A percentile compares a stretch with the other conserved stretches of the same genome.
These are phyloP conservation scores for Drosophila nebulosa DNA, from an alignment of 1,140 invertebrate genomes.

Conservation along the genomic window DNA sequence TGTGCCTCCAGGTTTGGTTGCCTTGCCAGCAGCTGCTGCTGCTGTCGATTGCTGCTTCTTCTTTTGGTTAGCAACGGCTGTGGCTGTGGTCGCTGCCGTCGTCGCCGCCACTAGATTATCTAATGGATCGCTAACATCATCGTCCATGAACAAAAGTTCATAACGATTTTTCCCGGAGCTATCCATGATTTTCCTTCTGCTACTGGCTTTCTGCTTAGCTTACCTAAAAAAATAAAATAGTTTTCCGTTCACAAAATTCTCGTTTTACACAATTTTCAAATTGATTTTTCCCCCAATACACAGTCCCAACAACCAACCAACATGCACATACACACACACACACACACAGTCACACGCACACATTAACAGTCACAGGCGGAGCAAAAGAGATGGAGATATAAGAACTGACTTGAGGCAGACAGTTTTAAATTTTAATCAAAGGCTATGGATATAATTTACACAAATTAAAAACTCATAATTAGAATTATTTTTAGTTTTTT, in stretches of 20 bases:
- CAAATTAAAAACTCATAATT: too few relatives aligned
- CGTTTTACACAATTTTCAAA: conserved; percentile 35
- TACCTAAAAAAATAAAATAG: conserved; percentile 26
- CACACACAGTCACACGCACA: conserved; percentile 2
- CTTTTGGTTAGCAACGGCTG: conserved; percentile 87
- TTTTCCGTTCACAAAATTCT: conserved; percentile 13
- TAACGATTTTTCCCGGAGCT: conserved; percentile 97
- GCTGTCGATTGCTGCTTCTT: conserved; percentile 83
- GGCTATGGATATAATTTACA: neutral
- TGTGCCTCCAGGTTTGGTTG: conserved; percentile 41
- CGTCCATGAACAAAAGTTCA: conserved; percentile 92
- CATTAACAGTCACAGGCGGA: neutral
- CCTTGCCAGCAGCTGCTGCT: conserved; percentile 33
- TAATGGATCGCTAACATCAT: conserved; percentile 92
- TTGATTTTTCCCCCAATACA: conserved; percentile 62
- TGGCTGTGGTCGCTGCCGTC: conserved; percentile 54
- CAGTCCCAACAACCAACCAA: conserved; percentile 5
- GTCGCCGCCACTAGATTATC: conserved; percentile 91
- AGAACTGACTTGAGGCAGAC: neutral
- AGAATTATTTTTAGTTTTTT: conserved; percentile 14
- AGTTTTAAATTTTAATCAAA: neutral
- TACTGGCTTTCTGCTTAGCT: conserved; percentile 34
- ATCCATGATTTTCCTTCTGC: conserved; percentile 86
- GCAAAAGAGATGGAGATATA: neutral
- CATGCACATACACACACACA: neutral